Evolutionary conservation across 2,113 vertebrate genomes (phyloP), one percentile per base, ranked within the genome.

Genomic region (Zingel zingel): DNA sequence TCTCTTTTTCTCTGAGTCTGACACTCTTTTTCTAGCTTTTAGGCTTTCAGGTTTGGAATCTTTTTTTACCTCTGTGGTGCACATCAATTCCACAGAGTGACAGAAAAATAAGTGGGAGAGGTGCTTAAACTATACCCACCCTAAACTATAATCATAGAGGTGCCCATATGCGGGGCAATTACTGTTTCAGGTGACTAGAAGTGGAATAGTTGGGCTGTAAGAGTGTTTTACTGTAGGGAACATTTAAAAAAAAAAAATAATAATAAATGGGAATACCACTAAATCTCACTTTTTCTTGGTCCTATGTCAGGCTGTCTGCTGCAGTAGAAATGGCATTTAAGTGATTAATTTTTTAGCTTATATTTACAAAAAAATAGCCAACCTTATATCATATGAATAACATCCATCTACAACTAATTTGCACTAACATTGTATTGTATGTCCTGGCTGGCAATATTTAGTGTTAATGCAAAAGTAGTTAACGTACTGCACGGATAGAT

Each of bases 31-130:
- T 65, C 36, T 73, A 51, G 73, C 48, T 81, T 74, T 79, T 84
- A 27, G 57, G 21, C 30, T 84, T 90, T 81, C 6, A 67, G 58
- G 59, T 84, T 72, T 70, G 53, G 53, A 66, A 43, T 43, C 39
- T 43, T 43, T 82, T 71, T 59, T 73, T 59, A 59, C 69, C 53
- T 51, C 21, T 16, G 33, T 58, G 61, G 57, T n/a, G 51, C 65
- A 63, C 71, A 72, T 80, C 77, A 88, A 82, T 76, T 82, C 10
- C 58, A 82, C 84, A 59, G 53, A 72, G 59, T 13, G 36, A 74
- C 58, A 63, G 73, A 48, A 73, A 77, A 74, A 84, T 74, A 67
- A 83, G 74, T 85, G 74, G 73, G 75, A 84, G 78, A 77, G 23
- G 47, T 53, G 62, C 83, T 88, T 74, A 88, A 88, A 80, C 33